phyloP scores from a whole-genome alignment of 2,113 vertebrate genomes.

The Myotis davidii region DNA sequence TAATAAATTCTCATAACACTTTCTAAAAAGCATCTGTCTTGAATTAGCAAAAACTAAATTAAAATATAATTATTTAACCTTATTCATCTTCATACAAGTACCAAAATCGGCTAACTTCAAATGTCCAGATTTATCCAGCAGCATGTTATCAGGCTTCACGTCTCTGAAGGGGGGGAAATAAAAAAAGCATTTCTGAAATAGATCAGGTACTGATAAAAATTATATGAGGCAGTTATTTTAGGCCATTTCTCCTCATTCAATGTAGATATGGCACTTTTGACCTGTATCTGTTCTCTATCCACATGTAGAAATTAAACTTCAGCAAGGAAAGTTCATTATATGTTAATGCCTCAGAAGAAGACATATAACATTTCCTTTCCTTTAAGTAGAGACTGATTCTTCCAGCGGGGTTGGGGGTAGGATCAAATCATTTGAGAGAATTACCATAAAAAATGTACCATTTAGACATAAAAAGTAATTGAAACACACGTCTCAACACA shows the following conservation, averaged over 20 bases:
- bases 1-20: constrained; percentile 51
- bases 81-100: constrained; percentile 99
- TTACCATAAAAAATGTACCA: constrained; percentile 36
- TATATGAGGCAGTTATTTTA: constrained; percentile 5
- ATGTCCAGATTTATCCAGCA: constrained; percentile 98
- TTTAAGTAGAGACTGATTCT: constrained; percentile 13
- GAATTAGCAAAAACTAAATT: constrained; percentile 67
- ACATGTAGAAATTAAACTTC: neutral
- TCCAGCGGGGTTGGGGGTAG: neutral
- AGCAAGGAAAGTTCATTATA: constrained; percentile 1
- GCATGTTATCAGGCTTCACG: constrained; percentile 99
- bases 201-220: constrained; percentile 33
- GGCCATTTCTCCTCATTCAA: neutral
- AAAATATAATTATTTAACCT: constrained; percentile 87
- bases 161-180: constrained; percentile 88
- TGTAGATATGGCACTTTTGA: neutral
- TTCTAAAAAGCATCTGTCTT: constrained; percentile 32
- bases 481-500: constrained; percentile 13
- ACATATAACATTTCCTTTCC: neutral
- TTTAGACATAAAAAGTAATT: constrained; percentile 13
- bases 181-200: constrained; percentile 32
- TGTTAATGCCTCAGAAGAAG: neutral
- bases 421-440: constrained; percentile 17
- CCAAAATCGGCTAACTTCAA: constrained; percentile 99
- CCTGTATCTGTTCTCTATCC: neutral